A percentile compares a stretch with the other conserved stretches of the same genome.
phyloP scores from a whole-genome alignment of 1,140 invertebrate species.

The Dicyema japonicum region DNA sequence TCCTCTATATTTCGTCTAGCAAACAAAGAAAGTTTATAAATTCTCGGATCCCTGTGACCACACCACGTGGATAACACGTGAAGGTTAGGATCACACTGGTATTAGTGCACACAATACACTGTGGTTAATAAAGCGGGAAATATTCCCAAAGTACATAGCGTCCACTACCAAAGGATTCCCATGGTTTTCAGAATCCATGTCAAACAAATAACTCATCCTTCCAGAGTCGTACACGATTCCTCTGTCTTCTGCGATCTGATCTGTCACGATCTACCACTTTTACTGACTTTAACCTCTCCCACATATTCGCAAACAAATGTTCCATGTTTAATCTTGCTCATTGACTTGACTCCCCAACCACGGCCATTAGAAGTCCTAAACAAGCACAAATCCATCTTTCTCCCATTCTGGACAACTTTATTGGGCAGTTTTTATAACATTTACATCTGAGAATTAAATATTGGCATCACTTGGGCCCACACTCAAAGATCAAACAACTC shows the following conservation, averaged over 20 bases:
- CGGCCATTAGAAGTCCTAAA: constrained; percentile 50
- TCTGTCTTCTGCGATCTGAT: constrained; percentile 48
- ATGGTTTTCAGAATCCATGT: constrained; percentile 52
- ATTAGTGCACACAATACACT: constrained; percentile 9
- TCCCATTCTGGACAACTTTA: constrained; percentile 49
- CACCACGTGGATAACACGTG: constrained; percentile 63
- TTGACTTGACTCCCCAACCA: constrained; percentile 61
- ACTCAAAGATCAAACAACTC: no score
- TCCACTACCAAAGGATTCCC: constrained; percentile 52
- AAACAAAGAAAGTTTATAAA: constrained; percentile 55
- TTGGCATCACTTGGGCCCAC: no score
- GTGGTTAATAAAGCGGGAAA: constrained; percentile 75
- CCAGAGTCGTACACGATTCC: constrained; percentile 44
- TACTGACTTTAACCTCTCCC: constrained; percentile 30
- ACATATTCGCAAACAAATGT: constrained; percentile 60
- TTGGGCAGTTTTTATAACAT: constrained; percentile 42
- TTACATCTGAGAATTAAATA: no score
- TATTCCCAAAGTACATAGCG: constrained; percentile 47
- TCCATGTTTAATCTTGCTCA: constrained; percentile 33
- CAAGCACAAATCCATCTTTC: constrained; percentile 37
- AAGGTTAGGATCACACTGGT: constrained; percentile 51
- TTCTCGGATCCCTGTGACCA: constrained; percentile 46
- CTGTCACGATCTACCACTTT: constrained; percentile 33
- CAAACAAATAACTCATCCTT: constrained; percentile 58
- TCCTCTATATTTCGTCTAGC: constrained; percentile 38